Conservation (phyloP, 2,797 vertebrate species). For the Okamejei kenojei region DNA sequence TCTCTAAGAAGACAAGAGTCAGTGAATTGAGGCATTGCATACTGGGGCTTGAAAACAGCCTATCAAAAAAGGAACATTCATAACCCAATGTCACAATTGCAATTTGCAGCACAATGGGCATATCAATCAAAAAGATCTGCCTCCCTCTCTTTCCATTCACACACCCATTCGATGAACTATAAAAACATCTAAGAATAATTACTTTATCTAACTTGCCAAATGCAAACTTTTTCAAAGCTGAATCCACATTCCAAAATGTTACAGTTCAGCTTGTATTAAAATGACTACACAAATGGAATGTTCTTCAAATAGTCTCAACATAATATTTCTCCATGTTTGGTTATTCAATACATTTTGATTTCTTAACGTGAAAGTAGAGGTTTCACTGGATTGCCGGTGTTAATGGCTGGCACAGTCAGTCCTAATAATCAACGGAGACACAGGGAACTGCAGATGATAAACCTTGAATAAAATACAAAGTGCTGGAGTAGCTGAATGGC, state of each 20-base stretch:
- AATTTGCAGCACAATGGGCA: neutral
- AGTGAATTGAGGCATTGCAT: neutral
- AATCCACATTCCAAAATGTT: neutral
- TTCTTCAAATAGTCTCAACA: too few species aligned
- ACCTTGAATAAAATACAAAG: too few species aligned
- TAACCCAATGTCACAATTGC: neutral
- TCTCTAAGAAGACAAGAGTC: neutral
- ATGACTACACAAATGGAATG: neutral
- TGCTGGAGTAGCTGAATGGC: too few species aligned
- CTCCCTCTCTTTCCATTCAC: neutral
- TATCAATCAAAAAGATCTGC: neutral
- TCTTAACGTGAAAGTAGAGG: too few species aligned
- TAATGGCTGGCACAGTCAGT: too few species aligned
- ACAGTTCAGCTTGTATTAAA: neutral
- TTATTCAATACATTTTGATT: too few species aligned
- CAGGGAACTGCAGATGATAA: too few species aligned
- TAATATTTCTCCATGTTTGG: too few species aligned
- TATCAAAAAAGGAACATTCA: neutral
- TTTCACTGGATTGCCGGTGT: too few species aligned
- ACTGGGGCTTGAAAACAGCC: too few species aligned
- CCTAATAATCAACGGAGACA: too few species aligned
- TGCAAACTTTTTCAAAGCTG: neutral
- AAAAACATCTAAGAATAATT: neutral
- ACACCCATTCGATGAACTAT: neutral
- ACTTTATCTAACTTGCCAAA: neutral